phyloP scores from a whole-genome alignment of 1,140 invertebrate species.

The Heliconius melpomene region DNA sequence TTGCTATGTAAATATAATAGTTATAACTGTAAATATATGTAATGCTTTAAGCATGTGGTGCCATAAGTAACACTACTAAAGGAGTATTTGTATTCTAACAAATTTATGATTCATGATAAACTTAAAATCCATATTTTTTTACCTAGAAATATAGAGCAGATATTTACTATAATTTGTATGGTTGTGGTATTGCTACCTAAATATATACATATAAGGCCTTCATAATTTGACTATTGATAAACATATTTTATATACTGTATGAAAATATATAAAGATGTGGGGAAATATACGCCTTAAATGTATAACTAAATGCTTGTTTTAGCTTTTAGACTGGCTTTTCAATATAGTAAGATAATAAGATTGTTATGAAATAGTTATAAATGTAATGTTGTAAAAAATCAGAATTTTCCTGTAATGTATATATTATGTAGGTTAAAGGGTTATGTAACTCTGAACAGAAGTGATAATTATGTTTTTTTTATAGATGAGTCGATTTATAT shows the following conservation, averaged over 20 bases:
- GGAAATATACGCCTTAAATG: conserved; percentile 76
- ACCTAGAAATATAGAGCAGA: conserved; percentile 22
- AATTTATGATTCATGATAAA: conserved; percentile 25
- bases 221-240: conserved; percentile 39
- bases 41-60: conserved; percentile 78
- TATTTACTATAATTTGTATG: conserved; percentile 32
- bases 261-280: conserved; percentile 63
- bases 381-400: conserved; percentile 25
- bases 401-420: conserved; percentile 24
- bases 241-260: conserved; percentile 36
- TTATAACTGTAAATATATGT: conserved; percentile 57
- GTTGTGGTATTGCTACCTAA: conserved; percentile 40
- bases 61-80: conserved; percentile 76
- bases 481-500: conserved; percentile 39
- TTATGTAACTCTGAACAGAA: conserved; percentile 40
- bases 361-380: conserved; percentile 34
- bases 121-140: conserved; percentile 20
- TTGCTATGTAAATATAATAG: conserved; percentile 43
- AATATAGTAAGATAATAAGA: conserved; percentile 39
- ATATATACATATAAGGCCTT: conserved; percentile 23
- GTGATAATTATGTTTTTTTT: conserved; percentile 44
- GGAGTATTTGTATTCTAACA: conserved; percentile 61
- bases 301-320: conserved; percentile 66
- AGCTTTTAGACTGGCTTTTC: conserved; percentile 41
- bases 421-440: conserved; percentile 35